Evolutionary conservation across 2,797 vertebrate genomes (phyloP), one percentile per base, ranked within the genome.

Genomic region (Acestrorhynchus altus): DNA sequence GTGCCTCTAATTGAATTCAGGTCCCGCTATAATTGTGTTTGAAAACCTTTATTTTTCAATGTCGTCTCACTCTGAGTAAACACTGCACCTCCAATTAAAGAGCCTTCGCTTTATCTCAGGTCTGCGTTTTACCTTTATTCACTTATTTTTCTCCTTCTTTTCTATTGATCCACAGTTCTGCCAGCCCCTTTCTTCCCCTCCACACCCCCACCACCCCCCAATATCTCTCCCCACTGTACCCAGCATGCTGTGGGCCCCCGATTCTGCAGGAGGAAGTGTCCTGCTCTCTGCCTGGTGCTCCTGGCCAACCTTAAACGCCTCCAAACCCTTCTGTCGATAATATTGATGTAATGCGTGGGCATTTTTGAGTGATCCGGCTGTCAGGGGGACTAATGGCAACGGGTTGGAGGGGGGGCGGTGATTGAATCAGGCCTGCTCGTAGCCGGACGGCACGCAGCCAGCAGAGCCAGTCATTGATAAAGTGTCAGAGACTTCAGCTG

Each of bases 341-440:
- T 94, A 96, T 95, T 86, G 95, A 97, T 92, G 93, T 92, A 92
- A 95, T 96, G 94, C 94, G 94, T 90, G 87, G 93, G 92, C 90
- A n/a, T 88, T 93, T 93, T 90, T 92, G 93, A 95, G 92, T 89
- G 94, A 95, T 94, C 94, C 91, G 81, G 87, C 92, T 94, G 92
- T 94, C 89, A 89, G 92, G 4, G 78, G 76, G 86, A 87, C 83
- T 93, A 92, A 93, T 91, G 92, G 92, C 91, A 89, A 90, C 81
- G 86, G 79, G 88, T 76, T 77, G 82, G 86, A 86, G 89, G 86
- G 90, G n/a, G 88, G 88, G 76, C 47, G 77, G 77, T 90, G 94
- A 91, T 92, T 91, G 93, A 92, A 94, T 87, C 87, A 89, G 93
- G 91, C 88, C 86, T 89, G 89, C 89, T 81, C 86, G 84, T 89